Percentiles rank a stretch among this genome's conserved stretches.
phyloP scores from a whole-genome alignment of 2,888 invertebrate genomes.

The Escarpia spicata region DNA sequence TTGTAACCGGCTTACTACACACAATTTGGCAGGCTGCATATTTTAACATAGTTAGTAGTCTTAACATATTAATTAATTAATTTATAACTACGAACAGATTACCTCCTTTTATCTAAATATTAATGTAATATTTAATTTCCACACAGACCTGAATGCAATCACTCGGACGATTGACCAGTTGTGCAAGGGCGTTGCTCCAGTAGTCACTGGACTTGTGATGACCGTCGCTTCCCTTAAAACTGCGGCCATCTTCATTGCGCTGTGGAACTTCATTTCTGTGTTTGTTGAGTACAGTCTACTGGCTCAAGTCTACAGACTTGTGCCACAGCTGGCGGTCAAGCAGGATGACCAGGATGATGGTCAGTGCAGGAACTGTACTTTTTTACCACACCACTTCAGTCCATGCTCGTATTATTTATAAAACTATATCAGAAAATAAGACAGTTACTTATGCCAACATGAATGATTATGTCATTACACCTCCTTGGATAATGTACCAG shows the following conservation, averaged over 20 bases:
- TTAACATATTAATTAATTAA: no score
- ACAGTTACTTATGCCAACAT: no score
- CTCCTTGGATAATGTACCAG: no score
- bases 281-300: constrained; percentile 67
- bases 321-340: constrained; percentile 61
- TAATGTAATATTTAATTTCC: constrained; percentile 19
- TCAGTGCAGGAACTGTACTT: not conserved
- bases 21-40: no score
- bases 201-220: constrained; percentile 68
- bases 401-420: no score
- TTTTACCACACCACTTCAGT: no score
- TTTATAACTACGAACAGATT: no score
- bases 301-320: constrained; percentile 63
- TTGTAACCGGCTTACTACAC: no score
- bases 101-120: not conserved
- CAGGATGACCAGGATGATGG: not conserved
- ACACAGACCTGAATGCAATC: constrained; percentile 67
- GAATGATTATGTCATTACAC: no score
- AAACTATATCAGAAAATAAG: no score
- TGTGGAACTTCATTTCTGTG: constrained; percentile 68
- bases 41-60: no score
- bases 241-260: constrained; percentile 62
- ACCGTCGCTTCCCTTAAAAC: constrained; percentile 50
- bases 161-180: constrained; percentile 68
- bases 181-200: constrained; percentile 67